Conservation (phyloP, 2,113 vertebrate species). For the Dendropsophus ebraccatus region DNA sequence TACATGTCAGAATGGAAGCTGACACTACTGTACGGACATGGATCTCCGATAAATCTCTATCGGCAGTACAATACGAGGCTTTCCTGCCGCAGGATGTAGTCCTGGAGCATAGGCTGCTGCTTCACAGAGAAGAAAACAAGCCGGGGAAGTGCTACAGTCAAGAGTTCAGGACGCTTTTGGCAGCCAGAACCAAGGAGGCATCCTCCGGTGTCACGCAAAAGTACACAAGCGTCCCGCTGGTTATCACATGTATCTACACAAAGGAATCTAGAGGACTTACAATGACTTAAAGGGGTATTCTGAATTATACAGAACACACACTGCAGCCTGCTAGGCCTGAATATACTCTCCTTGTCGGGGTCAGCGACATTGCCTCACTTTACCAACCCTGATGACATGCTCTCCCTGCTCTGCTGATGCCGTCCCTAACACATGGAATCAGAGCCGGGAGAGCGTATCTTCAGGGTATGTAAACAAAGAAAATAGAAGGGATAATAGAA, state of each 20-base stretch:
- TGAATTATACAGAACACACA: too few relatives aligned
- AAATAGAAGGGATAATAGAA: too few relatives aligned
- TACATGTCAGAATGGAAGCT: not conserved
- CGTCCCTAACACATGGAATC: too few relatives aligned
- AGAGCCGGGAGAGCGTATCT: too few relatives aligned
- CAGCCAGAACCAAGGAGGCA: not conserved
- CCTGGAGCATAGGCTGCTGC: not conserved
- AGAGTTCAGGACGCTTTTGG: slow-evolving; percentile 43
- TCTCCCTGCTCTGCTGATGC: too few relatives aligned
- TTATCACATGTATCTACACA: not conserved
- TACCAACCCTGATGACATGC: too few relatives aligned
- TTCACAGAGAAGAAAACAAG: slow-evolving; percentile 26
- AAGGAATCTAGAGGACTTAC: too few relatives aligned
- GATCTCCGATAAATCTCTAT: slow-evolving; percentile 38
- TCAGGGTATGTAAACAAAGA: too few relatives aligned
- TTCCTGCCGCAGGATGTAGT: slow-evolving; percentile 51
- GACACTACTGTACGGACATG: not conserved
- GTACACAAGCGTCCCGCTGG: not conserved
- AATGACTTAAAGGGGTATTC: too few relatives aligned
- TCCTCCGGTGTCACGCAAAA: slow-evolving; percentile 19
- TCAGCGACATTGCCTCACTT: too few relatives aligned
- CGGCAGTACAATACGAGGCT: slow-evolving; percentile 40
- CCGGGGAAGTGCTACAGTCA: slow-evolving; percentile 39
- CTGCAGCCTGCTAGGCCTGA: too few relatives aligned
- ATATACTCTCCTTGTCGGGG: too few relatives aligned